Base-by-base conservation (phyloP, 2,888 invertebrate species). In the Caenorhabditis uteleia region DNA sequence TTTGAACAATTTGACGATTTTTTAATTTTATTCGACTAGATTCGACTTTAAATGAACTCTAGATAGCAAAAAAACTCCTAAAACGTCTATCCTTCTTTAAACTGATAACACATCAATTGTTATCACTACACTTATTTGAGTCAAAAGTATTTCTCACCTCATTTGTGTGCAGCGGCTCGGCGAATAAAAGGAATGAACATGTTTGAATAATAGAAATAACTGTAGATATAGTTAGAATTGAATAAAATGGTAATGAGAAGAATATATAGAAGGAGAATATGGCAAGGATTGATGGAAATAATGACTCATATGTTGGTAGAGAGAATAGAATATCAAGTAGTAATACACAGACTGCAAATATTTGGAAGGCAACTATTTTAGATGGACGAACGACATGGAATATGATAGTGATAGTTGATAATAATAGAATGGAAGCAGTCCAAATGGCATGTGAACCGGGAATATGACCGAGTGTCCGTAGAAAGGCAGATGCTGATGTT, bases 271-370 rank as follows among this genome's bases (percentile, higher is more conserved):
- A 38, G 3, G 70, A 53, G 45, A 78, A 70, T 21, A 72, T 68
- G 18, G 70, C 65, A 16, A 76, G 55, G 14, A 79, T 27, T n/a
- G 70, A 54, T 1, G 79, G 79, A 7, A 79, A 60, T 27, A 79
- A 44, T 4, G 78, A 69, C 25, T 75, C 68, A 40, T 69, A 67
- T 4, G 59, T 68, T 25, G 71, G 70, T 3, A 68, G 55, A 0
- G 55, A 36, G 21, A 61, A 45, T 4, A 54, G 20, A 14, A 64
- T 59, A 49, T 70, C 66, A 8, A 56, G 40, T 14, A 49, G 25
- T 2, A 60, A 51, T 5, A 57, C 45, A 8, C 40, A 16, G 12
- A 39, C 27, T 7, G 66, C 51, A 6, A 47, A 26, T n/a, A 43
- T 26, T 42, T 65, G 59, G 27, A 65, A 54, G 2, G 45, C 29